Conservation (phyloP, 2,888 invertebrate species). For the Leucophenga maculata region DNA sequence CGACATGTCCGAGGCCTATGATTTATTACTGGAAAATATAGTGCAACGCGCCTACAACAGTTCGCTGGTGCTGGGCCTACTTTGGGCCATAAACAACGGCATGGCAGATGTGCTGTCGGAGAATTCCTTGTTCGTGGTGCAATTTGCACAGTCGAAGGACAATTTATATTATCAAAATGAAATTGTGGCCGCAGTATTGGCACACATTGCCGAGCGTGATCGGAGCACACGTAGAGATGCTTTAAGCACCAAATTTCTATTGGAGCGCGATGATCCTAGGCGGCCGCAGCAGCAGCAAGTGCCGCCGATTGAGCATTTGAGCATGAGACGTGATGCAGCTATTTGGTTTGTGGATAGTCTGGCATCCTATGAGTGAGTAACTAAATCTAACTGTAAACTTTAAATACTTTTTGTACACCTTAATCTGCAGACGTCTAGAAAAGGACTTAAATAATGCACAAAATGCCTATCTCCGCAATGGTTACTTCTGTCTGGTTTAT, state of each 20-base stretch:
- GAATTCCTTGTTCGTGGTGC: slow-evolving; percentile 52
- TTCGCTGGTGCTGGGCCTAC: slow-evolving; percentile 59
- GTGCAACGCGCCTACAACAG: slow-evolving; percentile 43
- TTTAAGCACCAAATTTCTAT: slow-evolving; percentile 40
- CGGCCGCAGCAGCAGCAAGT: slow-evolving; percentile 16
- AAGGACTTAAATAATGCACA: slow-evolving; percentile 43
- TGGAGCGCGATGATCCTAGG: slow-evolving; percentile 34
- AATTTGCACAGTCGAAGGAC: slow-evolving; percentile 49
- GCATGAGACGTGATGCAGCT: slow-evolving; percentile 39
- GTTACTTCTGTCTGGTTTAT: slow-evolving; percentile 60
- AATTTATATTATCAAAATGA: slow-evolving; percentile 55
- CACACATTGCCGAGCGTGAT: slow-evolving; percentile 25
- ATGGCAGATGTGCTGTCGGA: slow-evolving; percentile 48
- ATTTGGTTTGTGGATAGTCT: slow-evolving; percentile 63
- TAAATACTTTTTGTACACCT: background rate
- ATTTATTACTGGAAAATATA: too few species aligned
- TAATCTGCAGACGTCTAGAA: slow-evolving; percentile 49
- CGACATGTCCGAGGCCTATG: too few species aligned
- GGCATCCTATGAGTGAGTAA: slow-evolving; percentile 49
- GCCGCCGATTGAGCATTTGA: slow-evolving; percentile 11
- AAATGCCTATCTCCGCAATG: slow-evolving; percentile 56
- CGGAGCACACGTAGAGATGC: background rate
- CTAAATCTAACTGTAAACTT: background rate
- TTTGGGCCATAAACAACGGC: slow-evolving; percentile 63
- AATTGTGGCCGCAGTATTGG: slow-evolving; percentile 50